Conservation (phyloP, 1,140 invertebrate species). For the Drosophila punjabiensis region DNA sequence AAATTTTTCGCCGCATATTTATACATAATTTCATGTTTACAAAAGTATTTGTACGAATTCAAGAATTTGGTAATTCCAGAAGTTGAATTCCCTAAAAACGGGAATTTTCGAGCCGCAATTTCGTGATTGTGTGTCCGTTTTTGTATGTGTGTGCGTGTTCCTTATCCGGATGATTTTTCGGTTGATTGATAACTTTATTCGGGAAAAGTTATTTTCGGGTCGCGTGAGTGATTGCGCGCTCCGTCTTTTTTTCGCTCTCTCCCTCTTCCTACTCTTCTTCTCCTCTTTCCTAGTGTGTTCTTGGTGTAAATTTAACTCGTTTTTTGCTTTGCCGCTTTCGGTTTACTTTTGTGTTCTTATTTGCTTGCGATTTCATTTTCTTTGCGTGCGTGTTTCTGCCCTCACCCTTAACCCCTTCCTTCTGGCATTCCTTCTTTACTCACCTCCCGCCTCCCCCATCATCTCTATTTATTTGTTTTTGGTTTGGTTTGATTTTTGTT, state of each 20-base stretch:
- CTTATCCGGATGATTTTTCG: slow-evolving; percentile 27
- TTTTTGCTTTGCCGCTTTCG: slow-evolving; percentile 55
- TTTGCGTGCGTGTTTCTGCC: slow-evolving; percentile 39
- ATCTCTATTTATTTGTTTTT: slow-evolving; percentile 39
- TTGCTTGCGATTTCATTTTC: slow-evolving; percentile 70
- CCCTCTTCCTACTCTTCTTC: slow-evolving; percentile 12
- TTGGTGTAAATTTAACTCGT: slow-evolving; percentile 74
- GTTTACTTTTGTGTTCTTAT: slow-evolving; percentile 62
- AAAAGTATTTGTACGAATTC: not conserved
- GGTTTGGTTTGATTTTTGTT: slow-evolving; percentile 33
- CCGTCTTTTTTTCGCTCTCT: not conserved
- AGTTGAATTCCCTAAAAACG: not conserved
- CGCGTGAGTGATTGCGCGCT: slow-evolving; percentile 53
- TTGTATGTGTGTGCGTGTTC: not conserved
- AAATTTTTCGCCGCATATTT: not conserved
- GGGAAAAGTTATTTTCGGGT: slow-evolving; percentile 41
- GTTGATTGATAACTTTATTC: slow-evolving; percentile 71
- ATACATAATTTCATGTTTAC: not conserved
- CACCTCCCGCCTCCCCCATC: not conserved
- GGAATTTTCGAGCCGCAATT: not conserved
- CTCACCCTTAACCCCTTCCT: not conserved
- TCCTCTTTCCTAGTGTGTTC: slow-evolving; percentile 9
- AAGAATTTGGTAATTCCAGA: not conserved
- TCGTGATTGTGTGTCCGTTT: no score
- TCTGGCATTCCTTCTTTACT: slow-evolving; percentile 1